phyloP scores from a whole-genome alignment of 2,797 vertebrate species.

The Cetoscarus ocellatus region DNA sequence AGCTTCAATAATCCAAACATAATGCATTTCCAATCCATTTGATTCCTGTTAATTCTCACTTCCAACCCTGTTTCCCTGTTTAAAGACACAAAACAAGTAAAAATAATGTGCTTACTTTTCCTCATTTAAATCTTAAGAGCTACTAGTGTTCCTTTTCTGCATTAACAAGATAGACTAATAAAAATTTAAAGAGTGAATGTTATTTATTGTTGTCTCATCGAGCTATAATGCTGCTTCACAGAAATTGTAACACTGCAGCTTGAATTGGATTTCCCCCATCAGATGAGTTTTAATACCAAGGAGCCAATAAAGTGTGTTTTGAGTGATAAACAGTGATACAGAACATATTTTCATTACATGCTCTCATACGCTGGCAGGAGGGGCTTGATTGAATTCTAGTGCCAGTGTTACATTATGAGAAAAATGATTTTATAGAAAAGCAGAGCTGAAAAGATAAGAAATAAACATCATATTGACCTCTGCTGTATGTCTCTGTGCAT shows the following conservation, averaged over 20 bases:
- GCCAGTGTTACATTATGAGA: conserved; percentile 6
- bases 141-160: background rate
- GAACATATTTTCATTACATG: conserved; percentile 33
- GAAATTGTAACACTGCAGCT: background rate
- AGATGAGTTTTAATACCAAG: background rate
- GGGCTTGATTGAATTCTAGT: conserved; percentile 4
- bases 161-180: background rate
- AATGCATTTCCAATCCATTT: too few relatives aligned
- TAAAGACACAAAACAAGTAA: conserved; percentile 4
- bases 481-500: background rate
- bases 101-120: background rate
- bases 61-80: too few relatives aligned
- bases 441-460: conserved; percentile 6
- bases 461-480: conserved; percentile 12
- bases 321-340: conserved; percentile 17
- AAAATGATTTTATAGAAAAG: background rate
- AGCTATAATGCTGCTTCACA: background rate
- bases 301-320: conserved; percentile 4
- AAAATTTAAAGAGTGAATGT: background rate
- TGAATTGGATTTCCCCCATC: conserved; percentile 17
- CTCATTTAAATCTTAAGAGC: conserved; percentile 6
- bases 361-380: background rate
- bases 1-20: too few relatives aligned
- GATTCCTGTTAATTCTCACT: too few relatives aligned
- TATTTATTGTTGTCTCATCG: background rate